Evolutionary conservation across 2,797 vertebrate species (phyloP), one percentile per base, ranked within the genome.

Genomic region (Phalloptychus januarius): DNA sequence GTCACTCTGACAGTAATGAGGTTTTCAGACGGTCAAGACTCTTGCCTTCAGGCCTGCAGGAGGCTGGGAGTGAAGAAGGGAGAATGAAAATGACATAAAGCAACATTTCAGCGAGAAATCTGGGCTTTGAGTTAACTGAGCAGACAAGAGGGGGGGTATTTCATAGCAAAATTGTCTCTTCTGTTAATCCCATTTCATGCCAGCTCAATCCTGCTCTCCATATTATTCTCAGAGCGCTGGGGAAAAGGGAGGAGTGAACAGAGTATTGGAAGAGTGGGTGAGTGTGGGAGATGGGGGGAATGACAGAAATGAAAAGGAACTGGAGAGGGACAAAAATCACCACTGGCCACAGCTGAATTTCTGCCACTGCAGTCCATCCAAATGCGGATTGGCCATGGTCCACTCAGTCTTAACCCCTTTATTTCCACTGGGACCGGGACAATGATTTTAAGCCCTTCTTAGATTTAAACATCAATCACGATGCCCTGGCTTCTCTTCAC

Each of bases 111-210:
- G 15, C 11, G 25, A 56, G 38, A 74, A 79, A 77, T 69, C 76
- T 77, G 84, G 82, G 79, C 69, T 86, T 82, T 83, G 78, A 86
- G 83, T 74, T 75, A 78, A 79, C 71, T 85, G 83, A 88, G 77
- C 50, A 45, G 82, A 38, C 44, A 77, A 83, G 75, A 78, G 72
- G 80, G 80, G 77, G 44, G 76, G 80, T 28, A 81, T 70, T 93
- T 87, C 91, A 87, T 91, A 40, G 80, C 81, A 86, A 82, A 94
- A 94, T 92, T 91, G 94, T 94, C 89, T 93, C 88, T 92, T 88
- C 90, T 80, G 83, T 88, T 92, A 95, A 95, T 94, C 93, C 85
- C 80, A 94, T 95, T 94, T 95, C 91, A 95, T 89, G 91, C 90
- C 84, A 91, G 86, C 93, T 94, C 89, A 89, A 87, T 93, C 79